phyloP scores from a whole-genome alignment of 2,888 invertebrate species.

The Thera obeliscata region DNA sequence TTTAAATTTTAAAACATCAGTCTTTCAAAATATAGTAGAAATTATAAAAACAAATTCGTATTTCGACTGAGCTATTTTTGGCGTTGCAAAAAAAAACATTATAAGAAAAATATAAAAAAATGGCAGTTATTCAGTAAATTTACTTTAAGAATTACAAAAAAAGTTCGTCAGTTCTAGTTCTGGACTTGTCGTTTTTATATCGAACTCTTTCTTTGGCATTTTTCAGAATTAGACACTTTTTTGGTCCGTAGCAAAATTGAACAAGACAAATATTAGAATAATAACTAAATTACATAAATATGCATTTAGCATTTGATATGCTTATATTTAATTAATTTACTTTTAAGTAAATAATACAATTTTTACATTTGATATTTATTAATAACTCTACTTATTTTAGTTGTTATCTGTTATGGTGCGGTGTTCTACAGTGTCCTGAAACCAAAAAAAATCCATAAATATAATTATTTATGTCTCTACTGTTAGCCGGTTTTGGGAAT shows the following conservation, averaged over 20 bases:
- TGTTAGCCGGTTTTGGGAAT: too few species aligned
- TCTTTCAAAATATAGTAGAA: constrained; percentile 67
- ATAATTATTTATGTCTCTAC: too few species aligned
- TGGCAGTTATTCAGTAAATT: neutral
- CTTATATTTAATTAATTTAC: constrained; percentile 45
- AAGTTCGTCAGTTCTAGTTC: too few species aligned
- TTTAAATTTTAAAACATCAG: constrained; percentile 65
- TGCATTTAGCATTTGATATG: constrained; percentile 50
- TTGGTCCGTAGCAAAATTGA: too few species aligned
- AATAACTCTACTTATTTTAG: constrained; percentile 39
- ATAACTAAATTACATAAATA: neutral
- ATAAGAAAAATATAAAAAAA: neutral
- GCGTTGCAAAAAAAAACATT: neutral
- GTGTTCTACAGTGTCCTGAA: constrained; percentile 78
- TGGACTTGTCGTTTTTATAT: too few species aligned
- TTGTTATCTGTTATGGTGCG: constrained; percentile 75
- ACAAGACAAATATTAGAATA: too few species aligned
- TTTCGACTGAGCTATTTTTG: constrained; percentile 18
- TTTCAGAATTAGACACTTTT: too few species aligned
- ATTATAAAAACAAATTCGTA: constrained; percentile 19
- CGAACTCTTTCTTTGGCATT: too few species aligned
- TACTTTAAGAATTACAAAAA: neutral
- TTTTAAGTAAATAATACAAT: constrained; percentile 46
- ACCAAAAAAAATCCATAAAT: constrained; percentile 37
- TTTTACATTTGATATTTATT: constrained; percentile 33